A percentile compares a stretch with the other conserved stretches of the same genome.
Evolutionary conservation across 1,140 invertebrate species (phyloP).

Genomic region (Colletes latitarsis): DNA sequence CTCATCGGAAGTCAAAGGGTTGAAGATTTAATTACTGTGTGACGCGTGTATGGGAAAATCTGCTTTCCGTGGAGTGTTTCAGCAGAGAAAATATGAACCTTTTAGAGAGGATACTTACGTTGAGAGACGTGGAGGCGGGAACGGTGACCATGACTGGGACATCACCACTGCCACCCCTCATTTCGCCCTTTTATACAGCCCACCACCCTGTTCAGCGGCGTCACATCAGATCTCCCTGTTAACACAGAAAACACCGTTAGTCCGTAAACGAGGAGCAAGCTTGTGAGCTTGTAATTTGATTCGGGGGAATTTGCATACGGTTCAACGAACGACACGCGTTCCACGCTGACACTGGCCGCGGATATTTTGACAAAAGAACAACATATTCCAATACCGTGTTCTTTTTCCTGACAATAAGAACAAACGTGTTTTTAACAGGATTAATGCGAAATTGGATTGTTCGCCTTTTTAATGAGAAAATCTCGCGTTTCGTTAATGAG

Average conservation of each 20-base stretch:
- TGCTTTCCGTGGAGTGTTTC: too few species aligned
- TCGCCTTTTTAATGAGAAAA: too few species aligned
- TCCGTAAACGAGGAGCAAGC: background rate
- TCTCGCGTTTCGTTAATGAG: too few species aligned
- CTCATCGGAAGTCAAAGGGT: too few species aligned
- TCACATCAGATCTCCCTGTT: constrained; percentile 59
- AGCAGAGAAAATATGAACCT: too few species aligned
- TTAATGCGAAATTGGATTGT: too few species aligned
- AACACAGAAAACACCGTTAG: constrained; percentile 40
- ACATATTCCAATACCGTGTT: too few species aligned
- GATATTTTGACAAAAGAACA: too few species aligned
- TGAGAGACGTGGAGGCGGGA: constrained; percentile 74
- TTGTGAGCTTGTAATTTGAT: constrained; percentile 27
- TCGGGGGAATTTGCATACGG: constrained; percentile 9
- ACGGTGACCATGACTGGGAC: constrained; percentile 78
- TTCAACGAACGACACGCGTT: background rate
- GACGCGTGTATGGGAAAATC: too few species aligned
- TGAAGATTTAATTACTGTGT: too few species aligned
- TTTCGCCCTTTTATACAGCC: constrained; percentile 53
- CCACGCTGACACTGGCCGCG: background rate
- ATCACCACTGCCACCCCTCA: constrained; percentile 79
- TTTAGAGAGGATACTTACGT: constrained; percentile 65
- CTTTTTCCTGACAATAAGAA: too few species aligned
- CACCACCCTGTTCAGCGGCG: constrained; percentile 14
- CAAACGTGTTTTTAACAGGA: too few species aligned